Conservation (phyloP, 2,888 invertebrate species). For the Caenorhabditis imperialis region DNA sequence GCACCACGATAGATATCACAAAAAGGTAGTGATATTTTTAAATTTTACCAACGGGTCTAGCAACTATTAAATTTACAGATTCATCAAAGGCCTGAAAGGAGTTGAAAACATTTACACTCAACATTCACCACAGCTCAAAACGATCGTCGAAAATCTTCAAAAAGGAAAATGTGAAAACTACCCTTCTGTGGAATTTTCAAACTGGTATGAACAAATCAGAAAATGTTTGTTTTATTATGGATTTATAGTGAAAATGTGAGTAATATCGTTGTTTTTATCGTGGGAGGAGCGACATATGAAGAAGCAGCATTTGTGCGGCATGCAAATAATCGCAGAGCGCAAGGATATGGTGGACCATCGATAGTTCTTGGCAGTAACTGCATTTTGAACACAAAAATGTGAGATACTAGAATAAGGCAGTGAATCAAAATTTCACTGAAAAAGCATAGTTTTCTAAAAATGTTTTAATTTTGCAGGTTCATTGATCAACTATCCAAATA, state of each 20-base stretch:
- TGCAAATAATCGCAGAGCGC: constrained; percentile 54
- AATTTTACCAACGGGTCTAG: constrained; percentile 10
- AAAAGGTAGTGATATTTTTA: constrained; percentile 83
- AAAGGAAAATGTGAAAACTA: constrained; percentile 82
- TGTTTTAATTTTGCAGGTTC: constrained; percentile 16
- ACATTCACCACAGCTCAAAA: constrained; percentile 89
- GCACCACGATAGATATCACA: constrained; percentile 90
- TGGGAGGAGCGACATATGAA: constrained; percentile 90
- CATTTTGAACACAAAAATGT: constrained; percentile 68
- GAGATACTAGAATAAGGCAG: not conserved
- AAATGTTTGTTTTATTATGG: too few species aligned
- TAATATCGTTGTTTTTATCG: constrained; percentile 94
- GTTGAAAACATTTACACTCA: constrained; percentile 99
- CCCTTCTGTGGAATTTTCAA: constrained; percentile 64
- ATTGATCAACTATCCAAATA: constrained; percentile 15
- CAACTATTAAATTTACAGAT: constrained; percentile 40
- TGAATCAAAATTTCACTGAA: not conserved
- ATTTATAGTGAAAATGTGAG: constrained; percentile 84
- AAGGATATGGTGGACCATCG: constrained; percentile 58
- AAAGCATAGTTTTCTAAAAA: too few species aligned
- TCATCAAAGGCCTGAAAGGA: constrained; percentile 84
- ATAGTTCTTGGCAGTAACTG: constrained; percentile 68
- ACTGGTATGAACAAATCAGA: constrained; percentile 15
- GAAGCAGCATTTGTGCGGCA: constrained; percentile 60
- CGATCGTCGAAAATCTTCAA: constrained; percentile 88